Evolutionary conservation across 2,797 vertebrate genomes (phyloP), one percentile per base, ranked within the genome.

Genomic region (Avahi laniger): DNA sequence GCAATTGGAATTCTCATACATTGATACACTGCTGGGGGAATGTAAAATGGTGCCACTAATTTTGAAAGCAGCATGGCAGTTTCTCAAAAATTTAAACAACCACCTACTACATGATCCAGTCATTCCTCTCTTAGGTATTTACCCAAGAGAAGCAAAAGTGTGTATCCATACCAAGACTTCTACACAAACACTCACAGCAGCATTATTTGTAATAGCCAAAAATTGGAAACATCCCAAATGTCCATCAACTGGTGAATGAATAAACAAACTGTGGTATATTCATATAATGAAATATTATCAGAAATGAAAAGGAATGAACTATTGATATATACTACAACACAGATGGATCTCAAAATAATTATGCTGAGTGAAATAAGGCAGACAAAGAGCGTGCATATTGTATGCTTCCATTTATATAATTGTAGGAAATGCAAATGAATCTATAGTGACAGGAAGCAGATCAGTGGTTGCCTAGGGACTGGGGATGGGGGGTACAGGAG

Each of bases 261-360:
- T 65, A 96, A 93, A 96, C 78, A 89, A 75, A 91, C 52, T 67
- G 38, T 50, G 54, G 35, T 73, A 79, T 90, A 90, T 84, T 83
- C 91, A 67, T 54, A 82, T 91, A 91, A 95, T 90, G 43, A 96
- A 91, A 94, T 83, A 82, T 72, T 63, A 95, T 91, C 94, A 94
- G 83, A 79, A 94, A 91, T 76, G 94, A 95, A 96, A 91, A 96
- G 81, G 78, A 94, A 78, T 86, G 59, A 92, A 96, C 78, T 92
- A 96, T 93, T 79, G 94, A 57, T 94, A 90, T 54, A 83, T 54
- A 95, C 83, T 63, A 94, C 92, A 54, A 94, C 94, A 93, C 93
- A 95, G 94, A 93, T 94, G 96, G 94, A 86, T 93, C 91, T 97
- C 91, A 97, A 95, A 98, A 95, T 96, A 97, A 98, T 98, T 97